Evolutionary conservation across 2,888 invertebrate species (phyloP).

Genomic region (Drosophila barbarae): DNA sequence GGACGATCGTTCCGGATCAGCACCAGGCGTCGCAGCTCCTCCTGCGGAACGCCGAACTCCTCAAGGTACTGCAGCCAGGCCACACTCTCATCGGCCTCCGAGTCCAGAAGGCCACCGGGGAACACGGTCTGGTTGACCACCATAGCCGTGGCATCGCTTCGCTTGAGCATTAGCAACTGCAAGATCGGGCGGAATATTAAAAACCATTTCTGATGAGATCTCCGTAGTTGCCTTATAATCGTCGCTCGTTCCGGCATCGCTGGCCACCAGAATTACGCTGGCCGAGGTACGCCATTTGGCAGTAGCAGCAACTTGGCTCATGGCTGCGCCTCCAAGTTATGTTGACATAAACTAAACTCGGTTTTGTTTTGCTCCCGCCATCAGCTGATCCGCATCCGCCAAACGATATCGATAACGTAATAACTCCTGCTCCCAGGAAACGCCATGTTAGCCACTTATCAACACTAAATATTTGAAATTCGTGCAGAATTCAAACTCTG

Average conservation of each 20-base stretch:
- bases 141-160: constrained; percentile 85
- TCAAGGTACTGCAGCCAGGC: constrained; percentile 86
- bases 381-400: constrained; percentile 17
- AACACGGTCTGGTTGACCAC: constrained; percentile 90
- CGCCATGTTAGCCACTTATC: constrained; percentile 14
- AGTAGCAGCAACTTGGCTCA: constrained; percentile 9
- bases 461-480: constrained; percentile 40
- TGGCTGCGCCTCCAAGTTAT: not conserved
- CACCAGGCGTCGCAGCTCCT: constrained; percentile 79
- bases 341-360: not conserved
- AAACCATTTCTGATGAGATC: not conserved
- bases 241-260: constrained; percentile 6
- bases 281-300: constrained; percentile 83
- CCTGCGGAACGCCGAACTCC: constrained; percentile 82
- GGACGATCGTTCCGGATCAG: constrained; percentile 78
- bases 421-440: constrained; percentile 4
- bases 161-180: constrained; percentile 80
- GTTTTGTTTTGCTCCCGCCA: constrained; percentile 10
- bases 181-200: not conserved
- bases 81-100: constrained; percentile 83
- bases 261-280: constrained; percentile 82
- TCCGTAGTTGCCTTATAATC: constrained; percentile 57
- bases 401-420: constrained; percentile 11
- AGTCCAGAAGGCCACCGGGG: constrained; percentile 89
- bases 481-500: constrained; percentile 44